A percentile compares a stretch with the other conserved stretches of the same genome.
These are phyloP conservation scores for Synanthedon vespiformis DNA, from an alignment of 2,888 invertebrate genomes.

Conservation along the genomic window DNA sequence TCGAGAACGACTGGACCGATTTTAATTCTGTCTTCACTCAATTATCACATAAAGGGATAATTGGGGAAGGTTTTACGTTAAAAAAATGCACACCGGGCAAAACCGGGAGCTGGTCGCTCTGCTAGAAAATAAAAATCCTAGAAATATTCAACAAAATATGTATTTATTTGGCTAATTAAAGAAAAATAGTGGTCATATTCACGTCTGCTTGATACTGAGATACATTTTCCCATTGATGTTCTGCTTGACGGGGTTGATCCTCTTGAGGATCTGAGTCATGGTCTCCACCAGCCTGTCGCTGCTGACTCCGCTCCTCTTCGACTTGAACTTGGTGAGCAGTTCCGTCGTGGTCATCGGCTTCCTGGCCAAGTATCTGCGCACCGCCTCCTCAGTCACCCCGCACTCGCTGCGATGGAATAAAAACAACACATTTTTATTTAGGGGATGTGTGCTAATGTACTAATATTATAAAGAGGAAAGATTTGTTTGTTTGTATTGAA, in stretches of 20 bases:
- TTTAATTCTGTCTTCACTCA: too few species aligned
- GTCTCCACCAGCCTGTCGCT: constrained; percentile 92
- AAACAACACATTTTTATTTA: too few species aligned
- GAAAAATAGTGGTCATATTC: constrained; percentile 1
- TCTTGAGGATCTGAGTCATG: constrained; percentile 94
- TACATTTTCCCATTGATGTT: constrained; percentile 95
- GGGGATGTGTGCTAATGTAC: too few species aligned
- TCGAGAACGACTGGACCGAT: too few species aligned
- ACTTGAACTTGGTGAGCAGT: constrained; percentile 93
- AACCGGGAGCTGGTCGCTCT: too few species aligned
- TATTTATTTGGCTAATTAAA: not conserved
- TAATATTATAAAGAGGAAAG: too few species aligned
- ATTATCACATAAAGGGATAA: too few species aligned
- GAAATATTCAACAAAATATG: not conserved
- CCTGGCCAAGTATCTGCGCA: constrained; percentile 91
- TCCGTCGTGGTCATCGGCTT: constrained; percentile 99
- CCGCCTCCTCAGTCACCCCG: constrained; percentile 94
- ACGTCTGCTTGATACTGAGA: constrained; percentile 81
- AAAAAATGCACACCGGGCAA: too few species aligned
- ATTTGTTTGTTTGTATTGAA: too few species aligned
- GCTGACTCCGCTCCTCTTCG: constrained; percentile 90
- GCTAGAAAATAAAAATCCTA: too few species aligned
- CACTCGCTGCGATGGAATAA: constrained; percentile 86
- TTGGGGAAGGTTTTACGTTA: too few species aligned
- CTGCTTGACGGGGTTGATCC: constrained; percentile 93